Percentiles rank a stretch among this genome's conserved stretches.
These are phyloP conservation scores for Syngnathus typhle DNA, from an alignment of 2,113 vertebrate species.

Conservation along the genomic window DNA sequence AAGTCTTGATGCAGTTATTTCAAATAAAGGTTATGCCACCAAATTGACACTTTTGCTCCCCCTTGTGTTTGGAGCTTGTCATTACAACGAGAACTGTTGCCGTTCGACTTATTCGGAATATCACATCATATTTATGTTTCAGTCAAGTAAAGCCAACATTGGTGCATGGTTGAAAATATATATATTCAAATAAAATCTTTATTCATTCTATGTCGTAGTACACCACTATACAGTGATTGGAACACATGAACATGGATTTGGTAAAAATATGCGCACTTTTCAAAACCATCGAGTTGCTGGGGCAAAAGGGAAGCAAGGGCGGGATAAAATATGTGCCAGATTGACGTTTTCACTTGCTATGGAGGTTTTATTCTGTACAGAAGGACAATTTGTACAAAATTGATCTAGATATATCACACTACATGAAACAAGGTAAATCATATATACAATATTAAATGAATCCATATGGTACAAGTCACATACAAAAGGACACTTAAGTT, in stretches of 20 bases:
- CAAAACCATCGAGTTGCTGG: slow-evolving; percentile 33
- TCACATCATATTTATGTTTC: neutral
- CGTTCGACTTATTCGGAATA: too few species aligned
- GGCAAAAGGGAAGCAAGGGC: slow-evolving; percentile 18
- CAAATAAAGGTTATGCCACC: too few species aligned
- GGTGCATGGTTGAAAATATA: slow-evolving; percentile 71
- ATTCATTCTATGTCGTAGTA: slow-evolving; percentile 69
- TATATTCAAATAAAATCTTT: slow-evolving; percentile 71
- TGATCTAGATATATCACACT: slow-evolving; percentile 96
- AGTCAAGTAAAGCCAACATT: slow-evolving; percentile 53
- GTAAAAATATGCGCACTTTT: slow-evolving; percentile 60
- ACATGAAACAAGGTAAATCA: slow-evolving; percentile 97
- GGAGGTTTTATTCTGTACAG: slow-evolving; percentile 28
- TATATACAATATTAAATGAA: slow-evolving; percentile 99
- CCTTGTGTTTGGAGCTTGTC: slow-evolving; percentile 34
- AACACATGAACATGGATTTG: slow-evolving; percentile 61
- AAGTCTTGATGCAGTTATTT: too few species aligned
- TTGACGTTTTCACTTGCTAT: slow-evolving; percentile 9
- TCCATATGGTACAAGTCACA: slow-evolving; percentile 86
- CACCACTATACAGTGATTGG: slow-evolving; percentile 68
- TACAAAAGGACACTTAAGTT: slow-evolving; percentile 95
- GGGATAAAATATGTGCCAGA: slow-evolving; percentile 14
- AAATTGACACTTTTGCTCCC: slow-evolving; percentile 14
- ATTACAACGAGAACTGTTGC: neutral
- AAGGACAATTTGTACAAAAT: slow-evolving; percentile 97